Conservation (phyloP, 2,797 vertebrate genomes). For the Euthynnus affinis region DNA sequence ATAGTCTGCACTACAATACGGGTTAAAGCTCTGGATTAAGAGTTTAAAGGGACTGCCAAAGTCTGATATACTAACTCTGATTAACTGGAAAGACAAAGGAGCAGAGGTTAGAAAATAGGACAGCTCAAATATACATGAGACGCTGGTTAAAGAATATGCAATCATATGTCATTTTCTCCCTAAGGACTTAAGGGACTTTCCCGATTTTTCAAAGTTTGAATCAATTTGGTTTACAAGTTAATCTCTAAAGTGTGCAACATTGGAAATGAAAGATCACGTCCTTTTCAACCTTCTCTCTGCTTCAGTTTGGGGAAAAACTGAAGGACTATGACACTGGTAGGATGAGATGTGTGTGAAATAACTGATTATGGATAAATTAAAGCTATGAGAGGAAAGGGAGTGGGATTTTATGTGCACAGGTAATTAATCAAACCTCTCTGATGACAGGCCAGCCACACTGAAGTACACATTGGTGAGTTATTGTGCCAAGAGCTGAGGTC, state of each 20-base stretch:
- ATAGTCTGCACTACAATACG: conserved; percentile 65
- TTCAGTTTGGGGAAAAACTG: conserved; percentile 1
- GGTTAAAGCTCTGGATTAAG: conserved; percentile 72
- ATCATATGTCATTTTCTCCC: conserved; percentile 11
- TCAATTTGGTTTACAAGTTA: conserved; percentile 52
- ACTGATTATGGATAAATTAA: conserved; percentile 9
- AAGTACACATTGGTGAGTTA: not conserved
- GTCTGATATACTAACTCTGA: conserved; percentile 50
- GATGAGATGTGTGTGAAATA: conserved; percentile 7
- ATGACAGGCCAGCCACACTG: not conserved
- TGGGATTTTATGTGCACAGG: not conserved
- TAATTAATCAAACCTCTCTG: not conserved
- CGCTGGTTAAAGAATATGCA: conserved; percentile 56
- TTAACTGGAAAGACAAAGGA: conserved; percentile 60
- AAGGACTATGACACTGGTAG: not conserved
- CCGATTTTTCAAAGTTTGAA: conserved; percentile 40
- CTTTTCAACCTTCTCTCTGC: conserved; percentile 17
- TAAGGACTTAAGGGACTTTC: conserved; percentile 3
- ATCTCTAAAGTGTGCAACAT: conserved; percentile 30
- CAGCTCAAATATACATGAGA: conserved; percentile 64
- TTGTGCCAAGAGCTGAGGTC: not conserved
- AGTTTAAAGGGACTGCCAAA: conserved; percentile 63
- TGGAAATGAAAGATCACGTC: conserved; percentile 15
- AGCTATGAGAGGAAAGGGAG: not conserved
- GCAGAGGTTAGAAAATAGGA: conserved; percentile 56